A percentile compares a stretch with the other conserved stretches of the same genome.
Conservation (phyloP, 2,888 invertebrate genomes). For the Agrotis clavis region DNA sequence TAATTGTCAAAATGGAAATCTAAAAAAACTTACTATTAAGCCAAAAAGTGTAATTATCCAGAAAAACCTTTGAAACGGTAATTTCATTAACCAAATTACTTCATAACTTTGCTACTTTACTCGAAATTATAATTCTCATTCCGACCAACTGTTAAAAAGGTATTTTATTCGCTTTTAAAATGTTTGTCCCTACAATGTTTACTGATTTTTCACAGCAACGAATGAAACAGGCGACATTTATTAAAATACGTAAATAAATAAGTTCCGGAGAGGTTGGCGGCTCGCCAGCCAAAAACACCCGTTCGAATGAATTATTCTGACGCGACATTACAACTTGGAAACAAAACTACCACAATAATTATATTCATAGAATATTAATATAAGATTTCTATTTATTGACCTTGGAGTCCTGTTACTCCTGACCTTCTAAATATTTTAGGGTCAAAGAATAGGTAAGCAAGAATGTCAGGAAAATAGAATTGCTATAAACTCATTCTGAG, state of each 20-base stretch:
- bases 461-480: neutral
- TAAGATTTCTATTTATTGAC: constrained; percentile 16
- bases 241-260: constrained; percentile 67
- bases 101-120: constrained; percentile 29
- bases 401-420: neutral
- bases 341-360: constrained; percentile 15
- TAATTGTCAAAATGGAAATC: constrained; percentile 14
- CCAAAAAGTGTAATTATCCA: constrained; percentile 25
- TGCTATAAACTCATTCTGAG: no score
- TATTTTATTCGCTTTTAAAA: constrained; percentile 19
- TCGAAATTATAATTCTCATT: constrained; percentile 35
- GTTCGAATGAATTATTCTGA: constrained; percentile 30
- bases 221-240: constrained; percentile 58
- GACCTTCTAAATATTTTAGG: neutral
- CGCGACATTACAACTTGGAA: constrained; percentile 45
- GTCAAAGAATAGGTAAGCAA: neutral
- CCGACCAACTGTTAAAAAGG: constrained; percentile 1
- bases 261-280: constrained; percentile 63
- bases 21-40: neutral
- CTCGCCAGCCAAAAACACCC: constrained; percentile 54
- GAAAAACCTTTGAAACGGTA: constrained; percentile 23
- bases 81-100: constrained; percentile 36
- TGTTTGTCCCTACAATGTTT: constrained; percentile 23
- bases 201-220: constrained; percentile 38
- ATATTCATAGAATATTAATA: constrained; percentile 8